Evolutionary conservation across 2,797 vertebrate species (phyloP).

Genomic region (Arnoldichthys spilopterus): DNA sequence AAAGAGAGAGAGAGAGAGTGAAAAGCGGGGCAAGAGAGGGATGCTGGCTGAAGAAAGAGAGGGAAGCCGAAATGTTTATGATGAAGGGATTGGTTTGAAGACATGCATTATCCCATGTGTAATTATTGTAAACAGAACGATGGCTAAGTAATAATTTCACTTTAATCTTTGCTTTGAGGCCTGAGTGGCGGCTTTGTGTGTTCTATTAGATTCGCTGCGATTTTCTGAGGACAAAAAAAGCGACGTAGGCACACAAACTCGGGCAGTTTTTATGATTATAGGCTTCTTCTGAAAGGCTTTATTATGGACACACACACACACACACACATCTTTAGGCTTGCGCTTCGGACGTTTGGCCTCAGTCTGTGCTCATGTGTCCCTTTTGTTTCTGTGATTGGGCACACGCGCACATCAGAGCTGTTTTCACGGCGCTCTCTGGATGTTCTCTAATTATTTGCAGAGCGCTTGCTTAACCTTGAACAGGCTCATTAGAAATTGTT

Average conservation of each 20-base stretch:
- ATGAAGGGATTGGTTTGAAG: slow-evolving; percentile 47
- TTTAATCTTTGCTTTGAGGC: slow-evolving; percentile 57
- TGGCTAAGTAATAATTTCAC: slow-evolving; percentile 50
- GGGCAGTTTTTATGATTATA: slow-evolving; percentile 26
- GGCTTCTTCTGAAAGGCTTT: slow-evolving; percentile 14
- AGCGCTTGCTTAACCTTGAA: slow-evolving; percentile 60
- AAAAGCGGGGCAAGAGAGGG: slow-evolving; percentile 57
- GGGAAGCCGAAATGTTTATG: slow-evolving; percentile 45
- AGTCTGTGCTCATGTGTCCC: slow-evolving; percentile 8
- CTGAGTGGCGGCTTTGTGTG: slow-evolving; percentile 35
- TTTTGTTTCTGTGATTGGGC: slow-evolving; percentile 39
- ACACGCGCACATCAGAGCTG: slow-evolving; percentile 40
- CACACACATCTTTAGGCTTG: slow-evolving; percentile 9
- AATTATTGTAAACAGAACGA: slow-evolving; percentile 56
- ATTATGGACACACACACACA: slow-evolving; percentile 16
- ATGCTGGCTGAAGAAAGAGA: slow-evolving; percentile 52
- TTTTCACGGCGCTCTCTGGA: slow-evolving; percentile 41
- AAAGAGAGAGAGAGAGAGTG: slow-evolving; percentile 46
- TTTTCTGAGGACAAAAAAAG: slow-evolving; percentile 23
- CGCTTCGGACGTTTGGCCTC: not conserved
- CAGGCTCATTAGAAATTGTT: slow-evolving; percentile 56
- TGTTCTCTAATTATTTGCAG: slow-evolving; percentile 56
- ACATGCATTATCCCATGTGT: slow-evolving; percentile 52
- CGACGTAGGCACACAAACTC: slow-evolving; percentile 1
- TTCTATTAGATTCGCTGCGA: slow-evolving; percentile 39